Evolutionary conservation across 2,888 invertebrate species (phyloP).

Genomic region (Cataglyphis cursor): DNA sequence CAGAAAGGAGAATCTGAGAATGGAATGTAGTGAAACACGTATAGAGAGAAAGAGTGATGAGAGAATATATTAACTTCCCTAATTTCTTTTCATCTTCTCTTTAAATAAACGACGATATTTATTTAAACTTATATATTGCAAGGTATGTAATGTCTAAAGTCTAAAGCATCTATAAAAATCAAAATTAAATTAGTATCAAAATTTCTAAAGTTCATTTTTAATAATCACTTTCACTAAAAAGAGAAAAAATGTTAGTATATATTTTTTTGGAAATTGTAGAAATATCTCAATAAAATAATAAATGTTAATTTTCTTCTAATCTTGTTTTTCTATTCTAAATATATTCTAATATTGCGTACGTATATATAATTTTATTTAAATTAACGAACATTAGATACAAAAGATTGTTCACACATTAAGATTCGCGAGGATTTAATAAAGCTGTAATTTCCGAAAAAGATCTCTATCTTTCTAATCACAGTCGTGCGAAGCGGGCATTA

Average conservation of each 20-base stretch:
- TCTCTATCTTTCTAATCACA: constrained; percentile 25
- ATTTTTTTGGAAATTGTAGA: neutral
- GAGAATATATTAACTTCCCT: constrained; percentile 34
- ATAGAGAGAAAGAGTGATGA: constrained; percentile 42
- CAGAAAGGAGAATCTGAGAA: constrained; percentile 52
- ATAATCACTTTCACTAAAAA: neutral
- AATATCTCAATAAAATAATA: neutral
- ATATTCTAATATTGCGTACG: neutral
- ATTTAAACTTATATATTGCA: neutral
- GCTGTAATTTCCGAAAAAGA: constrained; percentile 10
- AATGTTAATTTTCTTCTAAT: neutral
- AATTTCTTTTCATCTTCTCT: constrained; percentile 12
- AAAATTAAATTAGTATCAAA: neutral
- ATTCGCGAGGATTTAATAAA: neutral
- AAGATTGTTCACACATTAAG: neutral
- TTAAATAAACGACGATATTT: constrained; percentile 4
- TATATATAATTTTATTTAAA: neutral
- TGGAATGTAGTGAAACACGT: constrained; percentile 41
- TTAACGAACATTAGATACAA: neutral
- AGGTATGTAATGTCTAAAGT: neutral
- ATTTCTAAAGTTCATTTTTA: neutral
- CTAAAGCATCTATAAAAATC: neutral
- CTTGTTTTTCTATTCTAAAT: neutral
- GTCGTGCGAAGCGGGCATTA: constrained; percentile 12
- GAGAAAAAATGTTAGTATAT: neutral